Conservation (phyloP, 2,797 vertebrate species). For the Phoebastria nigripes region DNA sequence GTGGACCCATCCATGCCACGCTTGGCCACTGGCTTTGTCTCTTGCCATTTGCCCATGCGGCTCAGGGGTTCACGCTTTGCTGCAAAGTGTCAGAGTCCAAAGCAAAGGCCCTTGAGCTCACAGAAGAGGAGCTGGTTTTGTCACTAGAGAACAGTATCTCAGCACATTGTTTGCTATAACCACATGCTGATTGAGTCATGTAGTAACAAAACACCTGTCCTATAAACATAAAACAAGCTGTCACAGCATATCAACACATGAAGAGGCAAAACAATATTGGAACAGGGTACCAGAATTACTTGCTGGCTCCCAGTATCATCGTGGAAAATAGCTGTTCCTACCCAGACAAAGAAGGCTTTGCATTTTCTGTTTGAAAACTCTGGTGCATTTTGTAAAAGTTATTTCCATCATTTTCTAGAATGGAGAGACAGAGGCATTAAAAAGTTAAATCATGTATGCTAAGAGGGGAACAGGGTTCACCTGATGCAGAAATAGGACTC, state of each 20-base stretch:
- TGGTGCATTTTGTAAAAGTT: neutral
- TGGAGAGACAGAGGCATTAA: neutral
- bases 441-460: slow-evolving; percentile 36
- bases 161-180: neutral
- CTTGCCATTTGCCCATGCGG: rapidly evolving
- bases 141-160: neutral
- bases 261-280: neutral
- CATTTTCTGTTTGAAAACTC: neutral
- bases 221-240: neutral
- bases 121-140: neutral
- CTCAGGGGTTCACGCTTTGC: neutral
- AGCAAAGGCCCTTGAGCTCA: neutral
- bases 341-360: neutral
- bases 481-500: slow-evolving; percentile 24
- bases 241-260: neutral
- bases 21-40: neutral
- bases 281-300: neutral
- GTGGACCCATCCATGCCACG: rapidly evolving
- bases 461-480: slow-evolving; percentile 36
- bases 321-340: neutral
- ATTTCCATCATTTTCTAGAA: neutral
- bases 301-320: neutral
- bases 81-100: neutral
- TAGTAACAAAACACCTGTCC: slow-evolving; percentile 6
- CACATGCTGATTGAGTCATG: neutral